These are phyloP conservation scores for Petrocephalus zakoni DNA, from an alignment of 2,113 vertebrate genomes.

Conservation along the genomic window DNA sequence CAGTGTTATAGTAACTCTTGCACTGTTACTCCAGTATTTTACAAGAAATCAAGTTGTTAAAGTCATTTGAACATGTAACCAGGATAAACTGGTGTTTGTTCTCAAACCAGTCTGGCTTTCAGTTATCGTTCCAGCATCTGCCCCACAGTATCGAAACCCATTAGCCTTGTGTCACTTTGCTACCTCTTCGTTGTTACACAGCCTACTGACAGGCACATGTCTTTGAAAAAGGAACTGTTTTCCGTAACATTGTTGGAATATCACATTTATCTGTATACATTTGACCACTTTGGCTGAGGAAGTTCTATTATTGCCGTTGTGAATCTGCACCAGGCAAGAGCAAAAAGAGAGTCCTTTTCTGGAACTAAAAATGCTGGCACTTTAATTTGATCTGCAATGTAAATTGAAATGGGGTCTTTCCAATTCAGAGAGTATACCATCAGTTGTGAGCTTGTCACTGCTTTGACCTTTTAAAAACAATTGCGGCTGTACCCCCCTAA, in stretches of 20 bases:
- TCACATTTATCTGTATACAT: background rate
- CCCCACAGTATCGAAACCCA: background rate
- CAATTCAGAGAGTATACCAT: background rate
- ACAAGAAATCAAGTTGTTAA: background rate
- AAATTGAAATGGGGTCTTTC: background rate
- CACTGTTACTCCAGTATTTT: background rate
- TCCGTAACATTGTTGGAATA: background rate
- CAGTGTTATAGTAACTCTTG: background rate
- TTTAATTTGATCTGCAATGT: background rate
- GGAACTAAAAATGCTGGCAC: background rate
- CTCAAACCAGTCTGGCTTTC: background rate
- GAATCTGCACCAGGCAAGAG: background rate
- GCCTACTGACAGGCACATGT: background rate
- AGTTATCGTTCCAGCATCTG: background rate
- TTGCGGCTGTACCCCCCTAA: background rate
- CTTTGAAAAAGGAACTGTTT: background rate
- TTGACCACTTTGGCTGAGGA: background rate
- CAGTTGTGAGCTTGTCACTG: background rate
- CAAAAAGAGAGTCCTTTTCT: background rate
- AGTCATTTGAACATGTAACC: background rate
- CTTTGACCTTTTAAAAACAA: background rate
- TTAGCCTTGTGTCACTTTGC: background rate
- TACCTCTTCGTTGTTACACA: conserved; percentile 6
- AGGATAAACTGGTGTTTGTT: background rate
- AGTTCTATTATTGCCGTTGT: background rate